Evolutionary conservation across 2,113 vertebrate genomes (phyloP), one percentile per base, ranked within the genome.

Genomic region (Oxygymnocypris stewartii): DNA sequence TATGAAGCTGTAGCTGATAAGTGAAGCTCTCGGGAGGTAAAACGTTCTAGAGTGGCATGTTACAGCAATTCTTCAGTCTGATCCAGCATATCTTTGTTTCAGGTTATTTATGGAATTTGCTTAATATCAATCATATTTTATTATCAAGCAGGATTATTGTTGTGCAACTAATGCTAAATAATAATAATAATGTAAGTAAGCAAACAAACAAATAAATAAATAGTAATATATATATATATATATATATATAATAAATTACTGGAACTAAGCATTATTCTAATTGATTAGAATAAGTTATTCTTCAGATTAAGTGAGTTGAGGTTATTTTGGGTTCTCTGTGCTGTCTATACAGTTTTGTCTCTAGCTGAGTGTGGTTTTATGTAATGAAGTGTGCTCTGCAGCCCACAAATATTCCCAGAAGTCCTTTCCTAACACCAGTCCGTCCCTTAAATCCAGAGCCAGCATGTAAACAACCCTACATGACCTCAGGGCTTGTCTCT

Each of bases 361-460:
- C 11, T 4, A 11, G 25, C 63, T 23, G 80, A 82, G 80, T 51
- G 63, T 35, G 47, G 28, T n/a, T 71, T 82, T 1, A 54, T 35
- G 20, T 71, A 51, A 71, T 82, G 63, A 71, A 71, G 42, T 71
- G 61, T 59, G 65, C 8, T 35, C 25, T 25, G 44, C 8, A 57
- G 14, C 20, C 59, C 51, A 61, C 76, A 71, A 10, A 71, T 31
- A 47, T 59, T 80, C 65, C 83, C 77, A 80, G 37, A n/a, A 81
- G 67, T 42, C 49, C 44, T 13, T 80, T 59, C 71, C 57, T 73
- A n/a, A 54, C 25, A 51, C 8, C 31, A 76, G 28, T 54, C 54
- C 12, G 23, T 31, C 54, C 35, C 65, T 83, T 51, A 51, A 81
- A 47, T 23, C 40, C 4, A 67, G 59, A 65, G 59, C 59, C 65